Conservation (phyloP, 1,140 invertebrate genomes). For the Pteromalus puparum region DNA sequence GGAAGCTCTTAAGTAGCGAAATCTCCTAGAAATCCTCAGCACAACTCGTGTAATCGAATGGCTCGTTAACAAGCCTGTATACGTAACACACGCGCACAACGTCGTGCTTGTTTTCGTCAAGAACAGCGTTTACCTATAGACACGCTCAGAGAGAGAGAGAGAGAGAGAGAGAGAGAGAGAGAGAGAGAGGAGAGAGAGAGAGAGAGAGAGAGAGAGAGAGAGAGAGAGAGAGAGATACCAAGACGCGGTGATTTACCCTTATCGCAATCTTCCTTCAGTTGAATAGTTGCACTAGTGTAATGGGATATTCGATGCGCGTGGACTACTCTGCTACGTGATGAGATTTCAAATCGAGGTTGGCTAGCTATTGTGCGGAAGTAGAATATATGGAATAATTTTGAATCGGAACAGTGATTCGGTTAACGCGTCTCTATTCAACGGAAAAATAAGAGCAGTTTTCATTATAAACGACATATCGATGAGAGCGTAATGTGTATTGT, state of each 20-base stretch:
- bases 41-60: constrained; percentile 18
- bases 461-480: not conserved
- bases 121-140: not conserved
- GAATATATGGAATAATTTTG: not conserved
- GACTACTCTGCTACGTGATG: not conserved
- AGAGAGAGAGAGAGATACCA: no score
- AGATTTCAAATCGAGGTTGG: not conserved
- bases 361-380: not conserved
- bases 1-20: constrained; percentile 1
- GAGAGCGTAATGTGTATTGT: no score
- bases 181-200: no score
- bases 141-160: no score
- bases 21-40: not conserved
- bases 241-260: not conserved
- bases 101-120: not conserved
- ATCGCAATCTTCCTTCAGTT: not conserved
- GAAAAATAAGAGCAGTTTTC: not conserved
- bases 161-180: no score
- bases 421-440: not conserved
- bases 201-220: no score
- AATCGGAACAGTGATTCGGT: not conserved
- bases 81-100: not conserved
- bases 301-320: not conserved
- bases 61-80: not conserved
- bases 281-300: not conserved